Evolutionary conservation across 2,888 invertebrate genomes (phyloP).

Genomic region (Temnothorax unifasciatus): DNA sequence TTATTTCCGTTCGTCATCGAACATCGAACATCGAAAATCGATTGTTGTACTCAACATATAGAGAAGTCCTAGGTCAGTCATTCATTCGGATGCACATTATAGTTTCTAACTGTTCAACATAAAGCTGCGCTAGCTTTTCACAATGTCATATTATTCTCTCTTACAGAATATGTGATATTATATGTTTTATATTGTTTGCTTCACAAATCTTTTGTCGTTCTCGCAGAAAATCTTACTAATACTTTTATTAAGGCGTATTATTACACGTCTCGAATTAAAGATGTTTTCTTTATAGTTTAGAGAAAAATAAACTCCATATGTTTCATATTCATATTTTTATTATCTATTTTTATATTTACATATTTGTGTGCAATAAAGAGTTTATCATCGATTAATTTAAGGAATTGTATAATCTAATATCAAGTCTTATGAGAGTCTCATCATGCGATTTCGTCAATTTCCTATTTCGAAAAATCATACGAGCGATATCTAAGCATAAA

Average conservation of each 20-base stretch:
- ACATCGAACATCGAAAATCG: background rate
- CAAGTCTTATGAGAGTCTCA: background rate
- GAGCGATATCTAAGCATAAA: conserved; percentile 54
- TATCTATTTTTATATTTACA: background rate
- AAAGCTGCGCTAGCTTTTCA: background rate
- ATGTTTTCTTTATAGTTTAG: background rate
- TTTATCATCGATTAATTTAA: background rate
- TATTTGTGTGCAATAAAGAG: background rate
- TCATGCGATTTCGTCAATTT: conserved; percentile 16
- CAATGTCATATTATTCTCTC: background rate
- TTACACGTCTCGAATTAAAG: background rate
- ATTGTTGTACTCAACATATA: background rate
- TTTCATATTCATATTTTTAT: background rate
- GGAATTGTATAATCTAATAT: background rate
- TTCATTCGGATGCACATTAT: background rate
- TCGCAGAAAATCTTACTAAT: background rate
- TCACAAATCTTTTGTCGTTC: background rate
- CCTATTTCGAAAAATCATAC: background rate
- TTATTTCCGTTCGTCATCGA: background rate
- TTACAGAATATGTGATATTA: background rate
- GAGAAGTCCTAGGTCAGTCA: too few relatives aligned
- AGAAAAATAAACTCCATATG: background rate
- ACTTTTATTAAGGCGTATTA: background rate
- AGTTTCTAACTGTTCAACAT: background rate
- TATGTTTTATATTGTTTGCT: background rate